phyloP scores from a whole-genome alignment of 2,113 vertebrate species.

The cattle (Bos taurus) region ARS-UCD2.0 NC_037347.1:70163001-70163500 shows the following conservation, averaged over 20 bases:
- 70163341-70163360: background rate
- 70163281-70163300: background rate
- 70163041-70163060: rapidly evolving
- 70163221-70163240: rapidly evolving
- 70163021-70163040: background rate
- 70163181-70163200: background rate
- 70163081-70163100: background rate
- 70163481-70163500: background rate
- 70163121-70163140: background rate
- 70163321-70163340: background rate
- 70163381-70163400: background rate
- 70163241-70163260: background rate
- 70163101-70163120: background rate
- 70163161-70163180: rapidly evolving
- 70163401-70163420: background rate
- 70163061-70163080: background rate
- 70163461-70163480: too few relatives aligned
- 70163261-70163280: background rate
- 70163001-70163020: background rate
- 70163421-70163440: too few relatives aligned
- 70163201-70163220: rapidly evolving
- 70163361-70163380: background rate
- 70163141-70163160: background rate
- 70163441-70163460: rapidly evolving
- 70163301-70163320: background rate